These are phyloP conservation scores for Galago senegalensis DNA, from an alignment of 2,797 vertebrate genomes.

Conservation along the genomic window DNA sequence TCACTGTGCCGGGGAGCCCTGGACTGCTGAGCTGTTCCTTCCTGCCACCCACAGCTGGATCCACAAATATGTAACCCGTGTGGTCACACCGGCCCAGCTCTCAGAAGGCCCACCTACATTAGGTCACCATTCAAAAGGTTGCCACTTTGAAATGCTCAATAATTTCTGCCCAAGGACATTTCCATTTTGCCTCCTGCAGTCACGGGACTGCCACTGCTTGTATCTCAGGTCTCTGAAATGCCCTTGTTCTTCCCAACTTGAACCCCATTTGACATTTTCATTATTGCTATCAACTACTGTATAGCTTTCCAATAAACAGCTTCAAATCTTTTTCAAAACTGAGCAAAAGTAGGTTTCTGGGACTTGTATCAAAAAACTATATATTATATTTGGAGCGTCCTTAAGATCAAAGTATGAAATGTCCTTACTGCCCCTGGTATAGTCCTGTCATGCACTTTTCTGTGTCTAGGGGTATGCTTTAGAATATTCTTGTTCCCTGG, in stretches of 20 bases:
- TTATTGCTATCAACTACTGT: not conserved
- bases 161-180: not conserved
- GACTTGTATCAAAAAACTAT: not conserved
- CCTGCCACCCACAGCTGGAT: not conserved
- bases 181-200: not conserved
- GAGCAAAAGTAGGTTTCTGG: constrained; percentile 24
- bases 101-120: not conserved
- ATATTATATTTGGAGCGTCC: not conserved
- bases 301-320: not conserved
- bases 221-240: not conserved
- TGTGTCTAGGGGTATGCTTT: constrained; percentile 15
- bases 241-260: not conserved
- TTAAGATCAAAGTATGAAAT: not conserved
- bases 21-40: not conserved
- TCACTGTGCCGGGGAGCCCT: not conserved
- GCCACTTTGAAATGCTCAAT: not conserved
- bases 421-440: not conserved
- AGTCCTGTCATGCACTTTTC: not conserved
- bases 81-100: not conserved
- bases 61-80: not conserved
- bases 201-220: not conserved
- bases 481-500: not conserved
- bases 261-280: not conserved
- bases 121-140: not conserved
- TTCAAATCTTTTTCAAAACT: not conserved